phyloP scores from a whole-genome alignment of 1,140 invertebrate genomes.

The Platyscapa corneri region DNA sequence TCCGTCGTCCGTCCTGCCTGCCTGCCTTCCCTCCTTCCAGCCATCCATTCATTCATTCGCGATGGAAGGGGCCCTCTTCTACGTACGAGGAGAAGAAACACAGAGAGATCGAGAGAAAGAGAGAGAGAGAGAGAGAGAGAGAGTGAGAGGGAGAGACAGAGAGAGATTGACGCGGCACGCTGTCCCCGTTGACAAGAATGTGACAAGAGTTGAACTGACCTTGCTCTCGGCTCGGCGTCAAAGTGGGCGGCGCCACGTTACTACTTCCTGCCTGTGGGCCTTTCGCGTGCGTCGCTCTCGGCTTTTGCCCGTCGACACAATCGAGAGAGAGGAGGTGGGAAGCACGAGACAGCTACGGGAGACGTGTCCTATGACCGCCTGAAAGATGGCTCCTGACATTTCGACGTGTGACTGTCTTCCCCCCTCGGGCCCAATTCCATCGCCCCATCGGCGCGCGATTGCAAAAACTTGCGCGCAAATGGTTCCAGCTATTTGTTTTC shows the following conservation, averaged over 20 bases:
- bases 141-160: slow-evolving; percentile 49
- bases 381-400: slow-evolving; percentile 39
- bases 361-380: slow-evolving; percentile 34
- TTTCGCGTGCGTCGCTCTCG: not conserved
- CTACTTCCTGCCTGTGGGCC: slow-evolving; percentile 46
- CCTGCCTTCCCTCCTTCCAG: not conserved
- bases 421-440: too few species aligned
- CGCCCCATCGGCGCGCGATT: not conserved
- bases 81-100: not conserved
- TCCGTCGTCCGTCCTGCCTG: slow-evolving; percentile 59
- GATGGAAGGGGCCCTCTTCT: slow-evolving; percentile 43
- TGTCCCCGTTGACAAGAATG: slow-evolving; percentile 74
- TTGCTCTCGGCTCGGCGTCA: slow-evolving; percentile 56
- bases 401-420: not conserved
- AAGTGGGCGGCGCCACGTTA: slow-evolving; percentile 57
- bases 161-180: slow-evolving; percentile 73
- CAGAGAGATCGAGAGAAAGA: not conserved
- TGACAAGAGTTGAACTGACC: slow-evolving; percentile 73
- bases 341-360: not conserved
- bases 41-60: not conserved
- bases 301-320: too few species aligned
- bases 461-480: not conserved
- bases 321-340: not conserved
- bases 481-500: not conserved
- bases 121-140: slow-evolving; percentile 60